Percentiles rank a stretch among this genome's conserved stretches.
These are phyloP conservation scores for Ganaspis sp. DNA, from an alignment of 1,140 invertebrate genomes.

Conservation along the genomic window DNA sequence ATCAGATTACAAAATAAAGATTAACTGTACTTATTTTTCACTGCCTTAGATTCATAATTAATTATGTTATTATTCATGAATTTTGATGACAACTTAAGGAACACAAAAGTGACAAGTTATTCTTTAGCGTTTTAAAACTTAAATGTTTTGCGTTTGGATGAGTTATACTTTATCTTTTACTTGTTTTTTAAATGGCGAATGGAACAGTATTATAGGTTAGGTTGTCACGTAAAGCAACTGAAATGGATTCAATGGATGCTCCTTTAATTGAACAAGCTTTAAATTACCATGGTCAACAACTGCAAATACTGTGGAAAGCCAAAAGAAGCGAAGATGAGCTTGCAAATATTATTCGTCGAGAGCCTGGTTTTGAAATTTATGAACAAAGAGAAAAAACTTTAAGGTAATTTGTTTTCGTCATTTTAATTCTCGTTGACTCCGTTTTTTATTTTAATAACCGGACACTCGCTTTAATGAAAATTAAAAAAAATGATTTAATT, in stretches of 20 bases:
- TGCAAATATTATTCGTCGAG: conserved; percentile 80
- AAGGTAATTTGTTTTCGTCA: conserved; percentile 64
- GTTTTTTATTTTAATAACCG: not conserved
- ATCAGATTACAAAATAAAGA: not conserved
- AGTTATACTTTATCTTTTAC: not conserved
- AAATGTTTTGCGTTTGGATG: not conserved
- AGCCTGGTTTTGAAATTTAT: conserved; percentile 84
- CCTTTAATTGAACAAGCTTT: conserved; percentile 83
- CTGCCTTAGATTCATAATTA: not conserved
- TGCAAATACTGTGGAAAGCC: conserved; percentile 90
- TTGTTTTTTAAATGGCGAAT: conserved; percentile 51
- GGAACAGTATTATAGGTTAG: conserved; percentile 71
- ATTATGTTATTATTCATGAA: not conserved
- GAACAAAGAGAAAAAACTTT: conserved; percentile 84
- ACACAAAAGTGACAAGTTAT: not conserved
- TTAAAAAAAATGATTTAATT: too few species aligned
- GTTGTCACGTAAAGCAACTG: conserved; percentile 46
- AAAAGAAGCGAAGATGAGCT: conserved; percentile 86
- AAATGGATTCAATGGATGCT: conserved; percentile 79
- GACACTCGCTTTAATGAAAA: too few species aligned
- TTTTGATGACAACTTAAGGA: not conserved
- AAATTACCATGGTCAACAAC: conserved; percentile 89
- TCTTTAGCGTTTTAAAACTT: not conserved
- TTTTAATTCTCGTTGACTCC: not conserved
- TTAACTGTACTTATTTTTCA: not conserved